Percentiles rank a stretch among this genome's conserved stretches.
These are phyloP conservation scores for Brachionus angularis DNA, from an alignment of 1,140 invertebrate species.

Conservation along the genomic window DNA sequence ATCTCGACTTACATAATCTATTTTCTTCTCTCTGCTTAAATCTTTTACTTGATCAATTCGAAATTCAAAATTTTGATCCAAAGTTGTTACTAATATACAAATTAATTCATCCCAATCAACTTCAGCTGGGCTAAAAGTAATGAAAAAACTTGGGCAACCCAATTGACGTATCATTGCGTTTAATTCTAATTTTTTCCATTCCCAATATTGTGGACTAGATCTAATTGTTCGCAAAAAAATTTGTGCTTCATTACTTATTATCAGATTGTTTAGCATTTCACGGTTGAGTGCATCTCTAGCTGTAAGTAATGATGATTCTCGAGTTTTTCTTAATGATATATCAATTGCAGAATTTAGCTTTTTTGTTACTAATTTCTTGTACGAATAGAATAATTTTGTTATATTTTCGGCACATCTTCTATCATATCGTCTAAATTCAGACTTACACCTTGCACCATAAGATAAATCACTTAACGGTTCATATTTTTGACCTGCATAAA, in stretches of 20 bases:
- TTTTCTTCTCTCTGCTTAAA: background rate
- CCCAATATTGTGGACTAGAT: no score
- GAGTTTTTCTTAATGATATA: background rate
- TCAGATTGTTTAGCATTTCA: no score
- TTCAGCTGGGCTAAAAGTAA: no score
- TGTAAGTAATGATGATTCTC: background rate
- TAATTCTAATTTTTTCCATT: no score
- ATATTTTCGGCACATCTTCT: background rate
- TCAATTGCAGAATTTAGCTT: background rate
- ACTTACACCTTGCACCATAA: background rate
- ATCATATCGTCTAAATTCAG: slow-evolving; percentile 12
- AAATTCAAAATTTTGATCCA: background rate
- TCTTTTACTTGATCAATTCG: background rate
- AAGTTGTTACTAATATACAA: background rate
- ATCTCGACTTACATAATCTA: background rate
- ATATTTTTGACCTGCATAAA: background rate
- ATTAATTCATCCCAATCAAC: slow-evolving; percentile 9
- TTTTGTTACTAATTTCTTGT: slow-evolving; percentile 17
- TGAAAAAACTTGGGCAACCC: no score
- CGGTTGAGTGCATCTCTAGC: background rate
- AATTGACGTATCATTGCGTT: no score
- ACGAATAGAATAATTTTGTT: background rate
- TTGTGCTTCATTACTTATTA: no score
- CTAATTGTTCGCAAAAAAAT: no score
- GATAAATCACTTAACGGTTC: background rate